Evolutionary conservation across 2,113 vertebrate species (phyloP).

Genomic region (Meles meles): DNA sequence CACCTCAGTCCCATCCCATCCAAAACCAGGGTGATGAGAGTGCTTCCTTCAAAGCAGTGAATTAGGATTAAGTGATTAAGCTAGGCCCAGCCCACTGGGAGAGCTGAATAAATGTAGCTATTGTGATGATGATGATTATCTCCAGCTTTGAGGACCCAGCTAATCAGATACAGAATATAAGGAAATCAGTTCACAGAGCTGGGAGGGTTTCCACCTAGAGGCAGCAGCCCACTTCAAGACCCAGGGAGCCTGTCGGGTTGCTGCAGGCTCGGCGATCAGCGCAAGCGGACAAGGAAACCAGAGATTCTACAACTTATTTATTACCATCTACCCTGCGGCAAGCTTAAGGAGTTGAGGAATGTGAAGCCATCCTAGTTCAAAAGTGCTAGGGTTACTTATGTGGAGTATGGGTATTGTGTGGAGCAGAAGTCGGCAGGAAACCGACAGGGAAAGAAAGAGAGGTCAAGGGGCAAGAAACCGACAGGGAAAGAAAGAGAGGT

Average conservation of each 20-base stretch:
- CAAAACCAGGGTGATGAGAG: neutral
- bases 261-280: neutral
- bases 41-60: neutral
- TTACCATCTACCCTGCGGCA: neutral
- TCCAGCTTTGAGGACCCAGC: neutral
- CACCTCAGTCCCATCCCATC: neutral
- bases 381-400: neutral
- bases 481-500: neutral
- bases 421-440: neutral
- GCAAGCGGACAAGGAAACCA: neutral
- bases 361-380: neutral
- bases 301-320: neutral
- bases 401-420: neutral
- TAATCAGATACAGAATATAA: neutral
- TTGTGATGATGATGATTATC: neutral
- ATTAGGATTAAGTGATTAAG: neutral
- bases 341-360: neutral
- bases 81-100: neutral
- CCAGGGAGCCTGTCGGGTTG: neutral
- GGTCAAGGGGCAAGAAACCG: neutral
- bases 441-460: neutral
- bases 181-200: neutral
- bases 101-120: neutral
- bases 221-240: neutral
- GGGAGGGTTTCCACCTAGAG: neutral